Evolutionary conservation across 2,113 vertebrate genomes (phyloP).

Genomic region (Charadrius vociferus): DNA sequence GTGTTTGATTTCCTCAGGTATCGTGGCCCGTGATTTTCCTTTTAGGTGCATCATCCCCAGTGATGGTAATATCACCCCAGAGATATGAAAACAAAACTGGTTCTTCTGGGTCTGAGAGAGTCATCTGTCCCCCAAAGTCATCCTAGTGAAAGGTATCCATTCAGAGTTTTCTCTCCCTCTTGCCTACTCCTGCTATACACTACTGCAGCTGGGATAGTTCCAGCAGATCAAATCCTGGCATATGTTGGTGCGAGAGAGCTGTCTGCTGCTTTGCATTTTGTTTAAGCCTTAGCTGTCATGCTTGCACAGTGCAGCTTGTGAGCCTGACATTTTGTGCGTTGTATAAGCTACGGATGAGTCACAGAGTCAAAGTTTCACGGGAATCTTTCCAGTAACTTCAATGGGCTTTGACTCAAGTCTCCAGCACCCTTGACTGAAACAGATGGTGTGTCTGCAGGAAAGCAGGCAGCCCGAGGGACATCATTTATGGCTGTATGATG

Average conservation of each 20-base stretch:
- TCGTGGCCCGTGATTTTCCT: background rate
- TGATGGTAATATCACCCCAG: background rate
- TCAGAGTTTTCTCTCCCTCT: background rate
- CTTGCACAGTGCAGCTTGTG: background rate
- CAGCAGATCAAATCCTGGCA: background rate
- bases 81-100: background rate
- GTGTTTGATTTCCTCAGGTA: background rate
- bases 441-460: constrained; percentile 6
- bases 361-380: background rate
- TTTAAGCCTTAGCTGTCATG: background rate
- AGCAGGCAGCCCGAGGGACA: background rate
- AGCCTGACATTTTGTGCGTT: background rate
- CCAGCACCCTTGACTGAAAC: background rate
- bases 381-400: constrained; percentile 1
- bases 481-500: background rate
- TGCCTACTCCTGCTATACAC: background rate
- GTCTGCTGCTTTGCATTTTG: background rate
- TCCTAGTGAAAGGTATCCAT: background rate
- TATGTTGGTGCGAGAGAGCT: background rate
- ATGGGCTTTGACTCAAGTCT: background rate
- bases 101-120: background rate
- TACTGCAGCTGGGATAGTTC: background rate
- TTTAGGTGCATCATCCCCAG: background rate
- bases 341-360: constrained; percentile 18
- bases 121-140: background rate